Base-by-base conservation (phyloP, 2,888 invertebrate species). In the Macrosiphum euphorbiae region DNA sequence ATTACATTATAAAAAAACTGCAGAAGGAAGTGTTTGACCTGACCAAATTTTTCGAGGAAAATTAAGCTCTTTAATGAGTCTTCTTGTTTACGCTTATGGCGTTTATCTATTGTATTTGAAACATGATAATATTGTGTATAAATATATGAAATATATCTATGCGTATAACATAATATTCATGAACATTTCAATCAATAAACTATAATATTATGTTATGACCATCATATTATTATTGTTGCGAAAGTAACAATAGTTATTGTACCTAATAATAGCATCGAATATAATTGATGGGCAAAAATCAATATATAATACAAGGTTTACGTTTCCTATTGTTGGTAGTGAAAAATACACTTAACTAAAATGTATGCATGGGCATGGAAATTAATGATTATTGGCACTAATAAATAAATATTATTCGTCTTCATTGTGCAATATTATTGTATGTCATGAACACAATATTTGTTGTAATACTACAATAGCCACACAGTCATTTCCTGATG, bases 341-440 rank as follows among this genome's bases (percentile, higher is more conserved):
- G 26, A 88, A 88, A 41, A 35, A 88, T 44, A 58, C 24, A 41
- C 26, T 58, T 58, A 41, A 58, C 20, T 35, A 26, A 55, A 52
- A 58, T 26, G 26, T 58, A 41, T 88, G 55, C 28, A 35, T 0
- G 41, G 41, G 0, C 55, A 13, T 41, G 89, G 61, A 89, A 89
- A 89, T 61, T 20, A 89, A 89, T 61, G 61, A 89, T 89, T 35
- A 78, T 78, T 78, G 58, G 44, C 52, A n/a, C 44, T 35, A 58
- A 44, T 44, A 61, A 61, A 89, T 61, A 44, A 89, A 89, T 85
- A 85, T 89, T 61, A 47, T 89, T n/a, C 13, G 58, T 61, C 44
- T 89, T 89, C n/a, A 61, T 61, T 44, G n/a, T 89, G 89, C 41
- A 89, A 89, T 89, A 61, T 41, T 52, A 88, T 88, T n/a, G 52